Evolutionary conservation across 2,113 vertebrate genomes (phyloP).

Genomic region (Entelurus aequoreus): DNA sequence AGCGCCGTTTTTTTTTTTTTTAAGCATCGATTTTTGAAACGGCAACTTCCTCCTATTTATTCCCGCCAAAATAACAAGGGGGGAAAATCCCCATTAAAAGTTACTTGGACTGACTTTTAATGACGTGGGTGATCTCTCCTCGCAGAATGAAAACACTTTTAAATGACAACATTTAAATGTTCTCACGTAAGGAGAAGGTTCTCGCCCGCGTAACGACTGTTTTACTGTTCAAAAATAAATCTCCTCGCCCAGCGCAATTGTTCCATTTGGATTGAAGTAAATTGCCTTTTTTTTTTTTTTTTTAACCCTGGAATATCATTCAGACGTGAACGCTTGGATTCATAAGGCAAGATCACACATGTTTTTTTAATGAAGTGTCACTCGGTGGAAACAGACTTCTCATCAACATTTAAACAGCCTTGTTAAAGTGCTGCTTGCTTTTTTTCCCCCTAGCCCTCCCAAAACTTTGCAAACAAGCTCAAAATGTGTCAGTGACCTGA

Average conservation of each 20-base stretch:
- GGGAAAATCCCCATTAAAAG: conserved; percentile 49
- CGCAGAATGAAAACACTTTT: conserved; percentile 37
- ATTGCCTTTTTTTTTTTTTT: no score
- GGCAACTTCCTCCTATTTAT: conserved; percentile 41
- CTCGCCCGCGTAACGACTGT: not conserved
- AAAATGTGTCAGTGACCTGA: conserved; percentile 1
- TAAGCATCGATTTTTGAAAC: conserved; percentile 33
- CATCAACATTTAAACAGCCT: conserved; percentile 9
- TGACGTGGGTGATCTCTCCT: conserved; percentile 43
- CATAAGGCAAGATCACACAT: not conserved
- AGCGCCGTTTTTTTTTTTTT: conserved; percentile 5
- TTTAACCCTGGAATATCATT: not conserved
- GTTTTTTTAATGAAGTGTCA: conserved; percentile 8
- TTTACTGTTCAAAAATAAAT: not conserved
- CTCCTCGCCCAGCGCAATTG: not conserved
- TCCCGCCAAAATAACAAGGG: conserved; percentile 46
- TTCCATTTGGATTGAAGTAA: not conserved
- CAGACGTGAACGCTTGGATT: not conserved
- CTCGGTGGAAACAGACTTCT: conserved; percentile 1
- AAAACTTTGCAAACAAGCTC: conserved; percentile 1
- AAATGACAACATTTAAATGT: conserved; percentile 19
- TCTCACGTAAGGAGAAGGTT: not conserved
- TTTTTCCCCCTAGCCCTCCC: not conserved
- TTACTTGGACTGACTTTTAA: conserved; percentile 58
- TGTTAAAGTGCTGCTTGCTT: not conserved